Conservation (phyloP, 1,140 invertebrate species). For the Carcinoscorpius rotundicauda region DNA sequence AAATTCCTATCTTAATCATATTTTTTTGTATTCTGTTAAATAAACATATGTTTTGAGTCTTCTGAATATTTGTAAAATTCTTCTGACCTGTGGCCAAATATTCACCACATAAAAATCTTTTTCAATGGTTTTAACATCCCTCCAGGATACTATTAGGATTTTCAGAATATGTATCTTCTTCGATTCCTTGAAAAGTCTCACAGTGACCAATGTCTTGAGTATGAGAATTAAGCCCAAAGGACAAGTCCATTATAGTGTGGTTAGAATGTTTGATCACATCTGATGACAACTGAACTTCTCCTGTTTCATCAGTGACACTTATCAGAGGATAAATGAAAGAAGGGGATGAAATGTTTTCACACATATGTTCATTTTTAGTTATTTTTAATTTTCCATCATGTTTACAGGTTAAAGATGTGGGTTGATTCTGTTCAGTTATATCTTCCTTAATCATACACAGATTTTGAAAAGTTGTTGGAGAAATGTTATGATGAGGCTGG, state of each 20-base stretch:
- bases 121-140: not conserved
- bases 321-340: constrained; percentile 53
- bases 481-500: constrained; percentile 33
- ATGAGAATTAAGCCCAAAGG: too few species aligned
- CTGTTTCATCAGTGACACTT: constrained; percentile 74
- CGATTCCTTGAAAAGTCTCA: too few species aligned
- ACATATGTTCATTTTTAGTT: not conserved
- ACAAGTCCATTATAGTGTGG: not conserved
- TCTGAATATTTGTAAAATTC: constrained; percentile 22
- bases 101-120: constrained; percentile 14
- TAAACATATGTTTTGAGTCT: constrained; percentile 23
- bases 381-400: not conserved
- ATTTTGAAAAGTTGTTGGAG: constrained; percentile 41
- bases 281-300: constrained; percentile 27
- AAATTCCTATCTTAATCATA: too few species aligned
- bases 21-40: not conserved
- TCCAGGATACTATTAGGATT: too few species aligned
- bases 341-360: not conserved
- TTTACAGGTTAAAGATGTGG: constrained; percentile 6
- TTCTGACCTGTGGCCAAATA: constrained; percentile 12
- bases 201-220: too few species aligned
- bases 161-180: too few species aligned
- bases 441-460: constrained; percentile 75
- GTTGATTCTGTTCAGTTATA: constrained; percentile 39
- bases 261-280: not conserved